Evolutionary conservation across 1,140 invertebrate species (phyloP).

Genomic region (Saccostrea echinata): DNA sequence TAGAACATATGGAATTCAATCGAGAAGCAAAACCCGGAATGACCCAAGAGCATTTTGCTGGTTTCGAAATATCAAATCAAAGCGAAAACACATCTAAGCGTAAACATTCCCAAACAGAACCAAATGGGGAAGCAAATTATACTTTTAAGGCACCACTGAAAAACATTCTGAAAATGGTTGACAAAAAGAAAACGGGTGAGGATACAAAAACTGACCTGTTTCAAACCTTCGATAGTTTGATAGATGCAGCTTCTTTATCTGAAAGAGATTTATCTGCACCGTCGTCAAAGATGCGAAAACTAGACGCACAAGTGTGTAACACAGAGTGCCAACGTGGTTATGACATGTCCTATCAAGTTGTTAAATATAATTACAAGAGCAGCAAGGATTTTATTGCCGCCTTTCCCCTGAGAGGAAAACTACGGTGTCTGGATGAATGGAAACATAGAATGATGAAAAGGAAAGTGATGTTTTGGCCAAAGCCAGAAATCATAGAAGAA

Average conservation of each 20-base stretch:
- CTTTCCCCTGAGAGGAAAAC: constrained; percentile 37
- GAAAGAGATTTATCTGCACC: neutral
- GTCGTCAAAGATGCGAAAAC: neutral
- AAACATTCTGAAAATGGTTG: neutral
- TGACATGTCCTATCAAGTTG: neutral
- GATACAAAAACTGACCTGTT: neutral
- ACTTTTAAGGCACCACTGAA: neutral
- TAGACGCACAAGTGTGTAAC: neutral
- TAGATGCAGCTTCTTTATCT: neutral
- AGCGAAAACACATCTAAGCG: neutral
- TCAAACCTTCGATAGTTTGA: neutral
- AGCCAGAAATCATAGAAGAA: neutral
- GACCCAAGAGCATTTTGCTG: constrained; percentile 24
- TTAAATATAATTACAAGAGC: constrained; percentile 21
- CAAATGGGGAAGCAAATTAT: neutral
- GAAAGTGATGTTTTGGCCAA: neutral
- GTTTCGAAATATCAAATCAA: neutral
- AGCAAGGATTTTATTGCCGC: constrained; percentile 47
- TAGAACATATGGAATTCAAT: constrained; percentile 29
- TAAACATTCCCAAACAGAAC: neutral
- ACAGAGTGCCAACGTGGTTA: neutral
- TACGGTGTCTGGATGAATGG: constrained; percentile 17
- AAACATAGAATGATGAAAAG: neutral
- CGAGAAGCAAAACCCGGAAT: constrained; percentile 37
- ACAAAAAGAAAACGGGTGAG: too few species aligned